Percentiles rank a stretch among this genome's conserved stretches.
Conservation (phyloP, 2,888 invertebrate species). For the Cephus nigrinus region DNA sequence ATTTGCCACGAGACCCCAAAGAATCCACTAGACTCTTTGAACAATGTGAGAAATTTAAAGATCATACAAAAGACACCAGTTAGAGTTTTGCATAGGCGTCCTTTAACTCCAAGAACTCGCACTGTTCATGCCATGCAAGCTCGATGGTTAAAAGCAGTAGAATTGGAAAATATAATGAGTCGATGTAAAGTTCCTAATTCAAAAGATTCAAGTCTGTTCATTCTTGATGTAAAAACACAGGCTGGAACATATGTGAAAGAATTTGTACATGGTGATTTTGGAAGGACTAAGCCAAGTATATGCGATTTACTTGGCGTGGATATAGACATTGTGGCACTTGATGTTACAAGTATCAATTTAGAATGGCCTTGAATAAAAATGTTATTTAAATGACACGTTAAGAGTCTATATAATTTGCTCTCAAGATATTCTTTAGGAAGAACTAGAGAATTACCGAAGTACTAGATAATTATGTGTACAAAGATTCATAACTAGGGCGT, state of each 20-base stretch:
- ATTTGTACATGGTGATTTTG: constrained; percentile 96
- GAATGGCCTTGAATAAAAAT: constrained; percentile 74
- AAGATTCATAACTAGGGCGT: background rate
- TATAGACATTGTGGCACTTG: constrained; percentile 91
- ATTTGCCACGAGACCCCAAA: constrained; percentile 67
- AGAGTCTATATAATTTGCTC: background rate
- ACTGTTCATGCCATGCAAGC: constrained; percentile 77
- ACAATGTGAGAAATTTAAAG: constrained; percentile 69
- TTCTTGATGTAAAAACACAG: constrained; percentile 79
- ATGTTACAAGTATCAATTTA: constrained; percentile 83
- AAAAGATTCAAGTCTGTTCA: constrained; percentile 68
- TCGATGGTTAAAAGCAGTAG: constrained; percentile 45
- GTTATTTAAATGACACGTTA: background rate
- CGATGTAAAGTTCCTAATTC: constrained; percentile 15
- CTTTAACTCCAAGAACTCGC: constrained; percentile 77
- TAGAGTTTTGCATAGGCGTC: constrained; percentile 87
- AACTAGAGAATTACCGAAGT: background rate
- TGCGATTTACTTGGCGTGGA: constrained; percentile 74
- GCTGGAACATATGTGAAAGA: constrained; percentile 98
- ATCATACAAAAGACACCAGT: constrained; percentile 89
- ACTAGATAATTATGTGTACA: background rate
- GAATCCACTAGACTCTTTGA: constrained; percentile 69
- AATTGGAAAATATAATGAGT: constrained; percentile 33
- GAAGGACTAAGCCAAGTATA: constrained; percentile 85
- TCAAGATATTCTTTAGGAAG: background rate